Evolutionary conservation across 2,113 vertebrate species (phyloP), one percentile per base, ranked within the genome.

Genomic region (Motacilla alba): DNA sequence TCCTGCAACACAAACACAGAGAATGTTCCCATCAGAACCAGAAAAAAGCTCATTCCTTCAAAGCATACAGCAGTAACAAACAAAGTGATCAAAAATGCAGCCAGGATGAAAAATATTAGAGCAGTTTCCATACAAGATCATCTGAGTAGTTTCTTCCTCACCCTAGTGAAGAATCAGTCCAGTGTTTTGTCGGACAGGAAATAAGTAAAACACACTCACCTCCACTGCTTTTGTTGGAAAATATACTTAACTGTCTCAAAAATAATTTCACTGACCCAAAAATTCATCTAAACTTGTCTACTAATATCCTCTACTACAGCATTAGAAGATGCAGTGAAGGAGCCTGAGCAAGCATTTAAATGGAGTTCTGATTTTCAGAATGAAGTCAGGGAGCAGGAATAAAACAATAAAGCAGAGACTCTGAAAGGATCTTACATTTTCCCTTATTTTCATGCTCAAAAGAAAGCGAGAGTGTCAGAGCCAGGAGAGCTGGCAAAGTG

Each of bases 1-100:
- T 91, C 99, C 99, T 99, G 95, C 62, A 97, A 94, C 55, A 94
- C 44, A 93, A 92, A 92, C 44, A 97, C 43, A 95, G 90, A 97
- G 79, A 91, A 92, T 24, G 53, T 24, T 79, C 85, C 70, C 92
- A 95, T 97, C 66, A 96, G 89, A 79, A 75, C 4, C 13, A 37
- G 28, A 27, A 55, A 53, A 93, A 37, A 60, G 52, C 26, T 82
- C 41, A 39, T 39, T 46, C 41, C 41, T 30, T 82, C 66, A 56
- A 78, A 86, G 37, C 24, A 47, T 2, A n/a, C 22, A 47, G 24
- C 68, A 76, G 35, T 60, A 52, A 30, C 39, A 41, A 56, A 4
- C 47, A 82, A 50, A 76, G 37, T 4, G 14, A 70, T 11, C 28
- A 82, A 87, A 83, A 56, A 59, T 13, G 19, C 0, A 2, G 11